phyloP scores from a whole-genome alignment of 2,797 vertebrate genomes.

The Pelobates cultripes region DNA sequence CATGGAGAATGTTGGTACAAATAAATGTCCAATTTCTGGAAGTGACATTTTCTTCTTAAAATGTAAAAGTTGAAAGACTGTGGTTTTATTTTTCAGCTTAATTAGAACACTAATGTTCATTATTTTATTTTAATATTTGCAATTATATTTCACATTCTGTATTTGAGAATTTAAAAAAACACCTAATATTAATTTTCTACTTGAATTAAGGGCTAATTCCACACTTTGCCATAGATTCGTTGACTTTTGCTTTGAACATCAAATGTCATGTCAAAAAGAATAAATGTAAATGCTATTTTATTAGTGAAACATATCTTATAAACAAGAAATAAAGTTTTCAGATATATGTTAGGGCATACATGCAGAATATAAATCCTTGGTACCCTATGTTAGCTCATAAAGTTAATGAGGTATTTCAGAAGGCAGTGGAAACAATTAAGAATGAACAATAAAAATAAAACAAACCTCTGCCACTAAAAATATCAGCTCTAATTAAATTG shows the following conservation, averaged over 20 bases:
- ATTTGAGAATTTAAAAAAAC: neutral
- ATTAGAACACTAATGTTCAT: too few relatives aligned
- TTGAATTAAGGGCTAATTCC: neutral
- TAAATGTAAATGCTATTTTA: neutral
- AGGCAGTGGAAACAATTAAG: conserved; percentile 53
- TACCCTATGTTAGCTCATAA: neutral
- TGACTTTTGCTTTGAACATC: neutral
- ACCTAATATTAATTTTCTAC: neutral
- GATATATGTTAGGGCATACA: conserved; percentile 13
- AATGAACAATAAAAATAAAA: conserved; percentile 52
- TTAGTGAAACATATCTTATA: neutral
- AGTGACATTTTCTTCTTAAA: too few relatives aligned
- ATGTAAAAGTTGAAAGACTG: too few relatives aligned
- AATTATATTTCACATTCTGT: neutral
- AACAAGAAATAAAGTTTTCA: neutral
- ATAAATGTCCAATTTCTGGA: too few relatives aligned
- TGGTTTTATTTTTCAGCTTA: too few relatives aligned
- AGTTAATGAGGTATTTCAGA: conserved; percentile 43
- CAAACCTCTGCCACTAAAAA: conserved; percentile 53
- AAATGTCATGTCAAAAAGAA: neutral
- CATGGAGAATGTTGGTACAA: too few relatives aligned
- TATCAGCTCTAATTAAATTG: conserved; percentile 54
- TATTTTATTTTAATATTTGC: too few relatives aligned
- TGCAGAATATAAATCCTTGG: neutral
- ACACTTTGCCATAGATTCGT: neutral